Conservation (phyloP, 2,113 vertebrate species). For the Pygoscelis antarcticus region DNA sequence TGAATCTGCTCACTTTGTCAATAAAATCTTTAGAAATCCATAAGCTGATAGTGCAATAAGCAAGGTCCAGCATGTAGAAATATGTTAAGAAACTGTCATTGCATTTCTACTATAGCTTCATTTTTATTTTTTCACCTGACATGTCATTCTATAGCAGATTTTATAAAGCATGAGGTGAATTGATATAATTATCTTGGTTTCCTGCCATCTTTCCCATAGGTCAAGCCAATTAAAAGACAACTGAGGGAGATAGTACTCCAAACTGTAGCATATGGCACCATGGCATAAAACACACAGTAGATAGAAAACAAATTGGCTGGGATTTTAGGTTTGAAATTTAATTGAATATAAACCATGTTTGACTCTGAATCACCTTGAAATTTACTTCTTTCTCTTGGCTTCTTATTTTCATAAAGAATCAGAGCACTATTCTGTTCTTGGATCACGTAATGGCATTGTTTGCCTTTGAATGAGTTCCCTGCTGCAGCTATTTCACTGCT, state of each 20-base stretch:
- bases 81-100: background rate
- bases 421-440: background rate
- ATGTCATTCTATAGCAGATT: conserved; percentile 40
- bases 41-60: background rate
- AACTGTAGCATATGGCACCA: conserved; percentile 69
- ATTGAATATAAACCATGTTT: conserved; percentile 42
- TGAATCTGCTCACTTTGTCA: background rate
- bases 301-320: conserved; percentile 40
- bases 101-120: background rate
- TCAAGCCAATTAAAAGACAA: conserved; percentile 76
- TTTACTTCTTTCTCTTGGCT: background rate
- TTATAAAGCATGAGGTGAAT: conserved; percentile 51
- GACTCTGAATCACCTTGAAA: conserved; percentile 45
- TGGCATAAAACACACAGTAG: conserved; percentile 43
- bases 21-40: background rate
- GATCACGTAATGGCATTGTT: background rate
- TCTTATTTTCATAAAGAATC: background rate
- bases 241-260: conserved; percentile 48
- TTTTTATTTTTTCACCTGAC: conserved; percentile 17
- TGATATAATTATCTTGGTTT: conserved; percentile 74
- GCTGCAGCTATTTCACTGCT: background rate
- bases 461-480: background rate
- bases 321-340: conserved; percentile 60
- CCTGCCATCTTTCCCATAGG: conserved; percentile 72
- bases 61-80: background rate